phyloP scores from a whole-genome alignment of 2,113 vertebrate genomes.

The Puma concolor region DNA sequence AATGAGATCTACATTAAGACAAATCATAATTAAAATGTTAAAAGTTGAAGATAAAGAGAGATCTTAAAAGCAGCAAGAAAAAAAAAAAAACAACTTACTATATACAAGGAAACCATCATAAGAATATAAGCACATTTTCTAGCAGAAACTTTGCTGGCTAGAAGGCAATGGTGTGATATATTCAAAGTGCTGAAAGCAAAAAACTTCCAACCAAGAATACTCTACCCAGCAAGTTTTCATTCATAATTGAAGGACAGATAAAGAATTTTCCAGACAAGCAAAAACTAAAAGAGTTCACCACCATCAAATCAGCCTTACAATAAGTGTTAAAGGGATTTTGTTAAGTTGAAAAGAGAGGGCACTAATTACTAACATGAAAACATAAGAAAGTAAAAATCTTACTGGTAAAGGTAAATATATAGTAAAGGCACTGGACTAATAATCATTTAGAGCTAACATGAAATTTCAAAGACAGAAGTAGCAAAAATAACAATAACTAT shows the following conservation, averaged over 20 bases:
- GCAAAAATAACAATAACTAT: not conserved
- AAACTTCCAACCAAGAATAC: not conserved
- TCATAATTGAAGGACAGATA: not conserved
- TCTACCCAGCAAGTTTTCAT: not conserved
- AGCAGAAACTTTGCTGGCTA: not conserved
- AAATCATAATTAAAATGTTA: not conserved
- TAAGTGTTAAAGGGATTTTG: not conserved
- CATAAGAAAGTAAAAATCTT: not conserved
- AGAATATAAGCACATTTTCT: not conserved
- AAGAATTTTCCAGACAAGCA: not conserved
- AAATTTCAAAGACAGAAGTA: not conserved
- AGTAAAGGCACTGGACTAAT: not conserved
- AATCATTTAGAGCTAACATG: not conserved
- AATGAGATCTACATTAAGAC: not conserved
- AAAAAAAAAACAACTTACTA: not conserved
- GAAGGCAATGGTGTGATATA: not conserved
- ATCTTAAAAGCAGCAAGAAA: not conserved
- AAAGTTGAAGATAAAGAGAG: not conserved
- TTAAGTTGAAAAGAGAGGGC: not conserved
- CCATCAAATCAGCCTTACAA: not conserved
- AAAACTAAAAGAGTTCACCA: not conserved
- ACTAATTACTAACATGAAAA: not conserved
- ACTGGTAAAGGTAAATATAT: not conserved
- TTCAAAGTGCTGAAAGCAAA: not conserved
- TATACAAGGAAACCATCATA: not conserved